A percentile compares a stretch with the other conserved stretches of the same genome.
Evolutionary conservation across 2,113 vertebrate species (phyloP).

Genomic region (Sinocyclocheilus grahami): DNA sequence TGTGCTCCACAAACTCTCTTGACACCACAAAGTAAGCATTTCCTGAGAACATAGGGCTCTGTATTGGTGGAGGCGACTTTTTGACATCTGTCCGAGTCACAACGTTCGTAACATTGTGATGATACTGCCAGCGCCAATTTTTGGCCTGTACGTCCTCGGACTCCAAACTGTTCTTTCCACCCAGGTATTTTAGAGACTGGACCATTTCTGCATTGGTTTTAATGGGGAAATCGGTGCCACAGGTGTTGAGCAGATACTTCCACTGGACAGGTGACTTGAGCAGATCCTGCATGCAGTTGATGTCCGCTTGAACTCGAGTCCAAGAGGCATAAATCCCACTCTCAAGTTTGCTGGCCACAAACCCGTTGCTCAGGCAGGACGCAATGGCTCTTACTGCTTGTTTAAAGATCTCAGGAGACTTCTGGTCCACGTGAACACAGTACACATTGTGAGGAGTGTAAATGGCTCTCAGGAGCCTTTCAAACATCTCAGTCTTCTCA

Average conservation of each 20-base stretch:
- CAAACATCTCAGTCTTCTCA: constrained; percentile 89
- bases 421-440: constrained; percentile 85
- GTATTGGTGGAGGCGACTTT: constrained; percentile 77
- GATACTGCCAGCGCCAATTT: constrained; percentile 80
- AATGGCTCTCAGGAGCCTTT: constrained; percentile 83
- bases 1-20: constrained; percentile 80
- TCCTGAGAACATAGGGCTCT: constrained; percentile 81
- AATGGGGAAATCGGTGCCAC: constrained; percentile 90
- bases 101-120: constrained; percentile 58
- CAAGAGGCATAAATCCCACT: constrained; percentile 86
- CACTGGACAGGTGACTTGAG: constrained; percentile 75
- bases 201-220: constrained; percentile 91
- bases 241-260: constrained; percentile 91
- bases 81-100: constrained; percentile 53
- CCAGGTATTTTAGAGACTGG: constrained; percentile 74
- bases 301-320: constrained; percentile 89
- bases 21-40: constrained; percentile 85
- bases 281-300: constrained; percentile 92
- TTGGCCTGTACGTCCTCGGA: constrained; percentile 72
- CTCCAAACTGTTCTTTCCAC: constrained; percentile 86
- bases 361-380: constrained; percentile 88
- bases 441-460: constrained; percentile 91
- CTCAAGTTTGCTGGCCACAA: constrained; percentile 82
- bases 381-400: constrained; percentile 77
- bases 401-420: constrained; percentile 73